Conservation (phyloP, 2,113 vertebrate genomes). For the Progne subis region DNA sequence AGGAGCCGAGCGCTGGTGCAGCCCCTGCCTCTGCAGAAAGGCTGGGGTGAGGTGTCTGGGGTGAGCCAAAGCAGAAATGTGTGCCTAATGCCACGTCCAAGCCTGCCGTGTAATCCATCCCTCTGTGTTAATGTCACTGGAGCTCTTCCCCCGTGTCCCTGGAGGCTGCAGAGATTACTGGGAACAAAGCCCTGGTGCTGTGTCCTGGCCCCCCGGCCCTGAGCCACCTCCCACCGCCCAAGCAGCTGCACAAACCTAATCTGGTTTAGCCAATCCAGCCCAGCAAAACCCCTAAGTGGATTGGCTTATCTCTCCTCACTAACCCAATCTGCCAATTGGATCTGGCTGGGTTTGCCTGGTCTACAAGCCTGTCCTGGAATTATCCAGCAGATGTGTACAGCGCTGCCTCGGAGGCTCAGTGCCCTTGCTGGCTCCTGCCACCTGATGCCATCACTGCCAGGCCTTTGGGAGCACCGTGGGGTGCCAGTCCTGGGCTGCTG, state of each 20-base stretch:
- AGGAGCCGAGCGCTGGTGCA: not conserved
- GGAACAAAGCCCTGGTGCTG: not conserved
- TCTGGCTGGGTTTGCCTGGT: not conserved
- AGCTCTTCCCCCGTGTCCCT: not conserved
- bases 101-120: not conserved
- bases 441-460: not conserved
- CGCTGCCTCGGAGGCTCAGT: not conserved
- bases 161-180: not conserved
- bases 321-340: conserved; percentile 16
- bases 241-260: not conserved
- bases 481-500: not conserved
- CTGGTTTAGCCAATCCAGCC: not conserved
- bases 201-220: not conserved
- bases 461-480: accelerated
- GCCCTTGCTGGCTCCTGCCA: not conserved
- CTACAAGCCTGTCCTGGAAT: not conserved
- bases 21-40: not conserved
- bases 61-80: not conserved
- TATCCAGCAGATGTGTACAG: not conserved
- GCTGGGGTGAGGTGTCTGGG: not conserved
- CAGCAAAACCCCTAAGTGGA: conserved; percentile 18
- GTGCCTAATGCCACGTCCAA: not conserved
- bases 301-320: conserved; percentile 22
- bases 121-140: not conserved
- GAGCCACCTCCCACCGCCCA: not conserved